Base-by-base conservation (phyloP, 2,888 invertebrate genomes). In the Tigriopus californicus region DNA sequence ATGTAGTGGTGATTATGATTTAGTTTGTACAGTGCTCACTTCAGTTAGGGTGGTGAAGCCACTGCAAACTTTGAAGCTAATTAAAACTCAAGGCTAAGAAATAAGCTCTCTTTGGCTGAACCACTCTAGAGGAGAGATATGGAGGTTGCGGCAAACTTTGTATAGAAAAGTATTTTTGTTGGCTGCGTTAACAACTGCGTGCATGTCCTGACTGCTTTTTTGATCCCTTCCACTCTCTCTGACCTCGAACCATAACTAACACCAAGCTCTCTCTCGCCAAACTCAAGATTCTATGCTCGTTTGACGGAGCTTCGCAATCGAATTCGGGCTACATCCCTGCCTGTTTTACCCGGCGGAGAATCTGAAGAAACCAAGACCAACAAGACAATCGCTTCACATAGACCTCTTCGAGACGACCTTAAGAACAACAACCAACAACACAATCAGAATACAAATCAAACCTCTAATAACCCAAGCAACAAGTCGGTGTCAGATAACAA, bases 221-320 rank as follows among this genome's bases (percentile, higher is more conserved):
- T 33, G 33, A 33, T 33, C 33, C 33, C 33, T 33, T 33, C 33
- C 33, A 5, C 33, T 33, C 33, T 33, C 33, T 33, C 8, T 33
- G 33, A 33, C 33, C 33, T 33, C 33, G 8, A 33, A 33, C 33
- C 33, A 33, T 33, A 33, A 33, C 33, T 33, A 33, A 33, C 33
- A 33, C 33, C 33, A 33, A 33, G 33, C 33, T 33, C 33, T 33
- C 33, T 33, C 33, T 44, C n/a, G 18, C 44, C 44, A 44, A 44
- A n/a, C n/a, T 24, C 22, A 77, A 87, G 86, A 81, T 87, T 86
- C 81, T 85, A 85, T 80, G 81, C 83, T 76, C 83, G 83, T 75
- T 85, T 85, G 76, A 79, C 81, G 74, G 85, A 83, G 78, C 80
- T 86, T 75, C 82, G 83, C 74, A 85, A 83, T 74, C 83, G 86